These are phyloP conservation scores for Hippotragus niger DNA, from an alignment of 2,113 vertebrate genomes.

Conservation along the genomic window DNA sequence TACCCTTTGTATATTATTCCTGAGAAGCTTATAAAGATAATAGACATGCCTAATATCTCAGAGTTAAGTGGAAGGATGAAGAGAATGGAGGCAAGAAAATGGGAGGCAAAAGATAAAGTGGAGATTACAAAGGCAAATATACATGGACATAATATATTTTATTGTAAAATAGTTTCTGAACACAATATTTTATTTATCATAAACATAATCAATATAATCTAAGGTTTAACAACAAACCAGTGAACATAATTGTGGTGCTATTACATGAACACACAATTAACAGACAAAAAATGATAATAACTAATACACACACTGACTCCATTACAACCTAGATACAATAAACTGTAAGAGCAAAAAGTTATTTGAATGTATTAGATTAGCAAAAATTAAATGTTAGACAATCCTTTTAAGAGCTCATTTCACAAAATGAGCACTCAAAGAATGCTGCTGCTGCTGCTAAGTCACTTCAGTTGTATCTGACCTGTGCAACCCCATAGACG, in stretches of 20 bases:
- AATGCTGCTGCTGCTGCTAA: neutral
- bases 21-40: neutral
- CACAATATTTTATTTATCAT: neutral
- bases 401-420: neutral
- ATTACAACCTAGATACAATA: neutral
- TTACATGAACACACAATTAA: neutral
- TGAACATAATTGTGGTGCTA: neutral
- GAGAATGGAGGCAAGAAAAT: neutral
- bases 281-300: neutral
- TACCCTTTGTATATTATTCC: neutral
- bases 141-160: neutral
- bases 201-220: neutral
- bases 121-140: neutral
- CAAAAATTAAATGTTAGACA: neutral
- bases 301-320: neutral
- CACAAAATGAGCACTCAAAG: neutral
- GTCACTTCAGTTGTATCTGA: too few species aligned
- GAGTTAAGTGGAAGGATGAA: neutral
- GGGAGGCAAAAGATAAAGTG: neutral
- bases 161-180: neutral
- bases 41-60: neutral
- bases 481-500: rapidly evolving
- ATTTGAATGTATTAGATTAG: neutral
- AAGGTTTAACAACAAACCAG: neutral
- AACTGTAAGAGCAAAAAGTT: neutral